phyloP scores from a whole-genome alignment of 1,140 invertebrate species.

The Drosophila watanabei region DNA sequence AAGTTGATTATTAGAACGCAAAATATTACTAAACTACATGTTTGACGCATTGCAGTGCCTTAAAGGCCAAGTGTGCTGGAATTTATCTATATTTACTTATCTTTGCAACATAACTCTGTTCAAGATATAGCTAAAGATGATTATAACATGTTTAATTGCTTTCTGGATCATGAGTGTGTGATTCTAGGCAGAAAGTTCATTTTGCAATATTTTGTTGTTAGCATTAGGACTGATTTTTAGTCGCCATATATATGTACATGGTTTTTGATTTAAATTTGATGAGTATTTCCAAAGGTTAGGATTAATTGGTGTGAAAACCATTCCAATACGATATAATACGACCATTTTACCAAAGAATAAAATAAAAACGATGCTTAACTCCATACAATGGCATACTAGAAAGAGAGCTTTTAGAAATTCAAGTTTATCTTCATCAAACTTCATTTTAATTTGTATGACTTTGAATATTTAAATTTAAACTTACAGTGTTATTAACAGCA shows the following conservation, averaged over 20 bases:
- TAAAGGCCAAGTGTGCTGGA: background rate
- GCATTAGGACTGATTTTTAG: background rate
- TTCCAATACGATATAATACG: background rate
- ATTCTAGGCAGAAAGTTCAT: background rate
- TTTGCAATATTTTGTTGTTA: background rate
- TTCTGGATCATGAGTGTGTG: background rate
- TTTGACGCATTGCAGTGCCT: constrained; percentile 68
- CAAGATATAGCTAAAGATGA: constrained; percentile 1
- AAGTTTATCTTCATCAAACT: background rate
- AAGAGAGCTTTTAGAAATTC: background rate
- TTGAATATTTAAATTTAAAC: background rate
- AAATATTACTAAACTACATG: constrained; percentile 38
- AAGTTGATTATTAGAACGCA: background rate
- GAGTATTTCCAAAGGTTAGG: background rate
- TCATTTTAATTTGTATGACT: background rate
- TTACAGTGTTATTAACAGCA: background rate
- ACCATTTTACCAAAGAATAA: too few relatives aligned
- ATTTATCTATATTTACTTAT: background rate
- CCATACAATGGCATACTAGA: background rate
- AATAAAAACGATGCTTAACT: background rate
- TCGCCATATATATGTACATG: too few relatives aligned
- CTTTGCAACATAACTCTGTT: background rate
- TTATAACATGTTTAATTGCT: background rate
- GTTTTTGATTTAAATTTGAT: background rate
- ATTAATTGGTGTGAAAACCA: background rate